These are phyloP conservation scores for Notamacropus eugenii DNA, from an alignment of 2,797 vertebrate species.

Conservation along the genomic window DNA sequence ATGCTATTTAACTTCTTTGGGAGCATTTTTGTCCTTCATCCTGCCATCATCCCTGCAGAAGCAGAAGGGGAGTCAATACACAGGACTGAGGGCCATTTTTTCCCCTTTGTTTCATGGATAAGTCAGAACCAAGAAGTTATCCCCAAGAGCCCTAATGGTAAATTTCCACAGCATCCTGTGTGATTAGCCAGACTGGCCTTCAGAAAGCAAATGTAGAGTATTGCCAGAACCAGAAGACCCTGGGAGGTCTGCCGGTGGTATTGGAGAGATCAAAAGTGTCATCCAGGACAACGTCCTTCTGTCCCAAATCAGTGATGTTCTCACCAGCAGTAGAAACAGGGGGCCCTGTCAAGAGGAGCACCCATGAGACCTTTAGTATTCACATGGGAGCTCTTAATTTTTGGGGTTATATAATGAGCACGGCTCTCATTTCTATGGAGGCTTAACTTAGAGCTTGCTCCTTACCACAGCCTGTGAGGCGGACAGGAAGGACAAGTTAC, in stretches of 20 bases:
- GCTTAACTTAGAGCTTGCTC: neutral
- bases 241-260: neutral
- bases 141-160: neutral
- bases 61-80: neutral
- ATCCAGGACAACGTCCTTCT: neutral
- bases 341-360: neutral
- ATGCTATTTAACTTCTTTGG: neutral
- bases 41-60: neutral
- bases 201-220: neutral
- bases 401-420: neutral
- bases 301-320: neutral
- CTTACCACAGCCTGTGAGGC: neutral
- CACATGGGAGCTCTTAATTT: neutral
- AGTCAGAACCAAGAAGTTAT: neutral
- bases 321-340: neutral
- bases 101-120: neutral
- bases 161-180: neutral
- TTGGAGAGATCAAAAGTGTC: neutral
- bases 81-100: neutral
- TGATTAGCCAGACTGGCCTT: neutral
- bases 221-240: neutral
- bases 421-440: neutral
- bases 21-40: neutral
- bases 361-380: neutral
- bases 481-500: neutral